These are phyloP conservation scores for Dione juno DNA, from an alignment of 2,888 invertebrate species.

Conservation along the genomic window DNA sequence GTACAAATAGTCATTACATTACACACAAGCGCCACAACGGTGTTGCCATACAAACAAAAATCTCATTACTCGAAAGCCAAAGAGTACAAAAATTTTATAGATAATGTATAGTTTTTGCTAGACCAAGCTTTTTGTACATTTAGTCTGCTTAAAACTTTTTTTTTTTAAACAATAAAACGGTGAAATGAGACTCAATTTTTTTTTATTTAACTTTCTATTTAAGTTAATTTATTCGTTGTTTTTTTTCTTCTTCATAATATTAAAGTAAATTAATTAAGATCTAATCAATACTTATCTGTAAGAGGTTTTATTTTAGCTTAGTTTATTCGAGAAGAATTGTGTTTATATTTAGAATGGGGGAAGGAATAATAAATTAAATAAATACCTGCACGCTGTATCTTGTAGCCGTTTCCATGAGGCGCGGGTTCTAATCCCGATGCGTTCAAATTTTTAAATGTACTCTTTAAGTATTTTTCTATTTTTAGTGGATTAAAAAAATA, in stretches of 20 bases:
- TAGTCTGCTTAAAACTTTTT: background rate
- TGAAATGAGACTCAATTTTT: background rate
- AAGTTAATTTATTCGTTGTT: conserved; percentile 6
- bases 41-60: background rate
- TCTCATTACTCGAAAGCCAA: background rate
- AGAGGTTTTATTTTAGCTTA: too few relatives aligned
- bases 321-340: too few relatives aligned
- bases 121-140: background rate
- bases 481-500: too few relatives aligned
- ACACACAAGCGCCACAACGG: background rate
- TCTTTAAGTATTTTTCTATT: too few relatives aligned
- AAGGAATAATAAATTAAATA: too few relatives aligned
- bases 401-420: too few relatives aligned
- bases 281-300: too few relatives aligned
- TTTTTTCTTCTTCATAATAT: background rate
- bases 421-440: too few relatives aligned
- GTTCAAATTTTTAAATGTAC: too few relatives aligned
- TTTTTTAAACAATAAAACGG: background rate
- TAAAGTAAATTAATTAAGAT: too few relatives aligned
- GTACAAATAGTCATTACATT: background rate
- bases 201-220: background rate
- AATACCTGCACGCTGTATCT: too few relatives aligned
- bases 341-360: too few relatives aligned
- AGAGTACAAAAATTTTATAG: background rate
- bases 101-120: background rate